Evolutionary conservation across 2,797 vertebrate genomes (phyloP), one percentile per base, ranked within the genome.

Genomic region (Gymnoscopelus braueri): DNA sequence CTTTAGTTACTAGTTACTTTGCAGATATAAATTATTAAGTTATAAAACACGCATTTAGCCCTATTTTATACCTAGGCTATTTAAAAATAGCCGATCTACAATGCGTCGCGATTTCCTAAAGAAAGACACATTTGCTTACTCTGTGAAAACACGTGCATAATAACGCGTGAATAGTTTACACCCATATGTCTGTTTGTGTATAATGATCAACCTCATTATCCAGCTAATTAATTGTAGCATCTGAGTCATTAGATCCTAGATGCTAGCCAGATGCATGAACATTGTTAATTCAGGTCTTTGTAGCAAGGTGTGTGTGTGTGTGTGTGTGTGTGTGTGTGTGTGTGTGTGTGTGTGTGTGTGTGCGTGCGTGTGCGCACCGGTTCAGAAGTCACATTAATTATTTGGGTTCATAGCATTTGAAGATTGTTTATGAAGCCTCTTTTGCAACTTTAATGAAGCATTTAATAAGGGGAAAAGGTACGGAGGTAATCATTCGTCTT

Each of bases 351-450:
- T 12, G 58, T 49, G 19, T 55, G 15, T 60, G 52, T 50, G 49
- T 50, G 11, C 14, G 50, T 51, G 50, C n/a, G 13, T n/a, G 3
- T 68, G 65, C 59, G 67, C 5, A 19, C 51, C 52, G 60, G 23
- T 12, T 50, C 69, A 73, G 69, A 24, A 56, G 69, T 68, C 29
- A 65, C 3, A 8, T 70, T 74, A 66, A 82, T 86, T 68, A 75
- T 14, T 50, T 61, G 62, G 70, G 61, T 72, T 58, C 35, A 55
- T 60, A 69, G 29, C 29, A 52, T 72, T 65, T 48, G 13, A 64
- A 67, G 73, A 63, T 35, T 32, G 51, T 72, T 79, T 74, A 65
- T 66, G 39, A 79, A 60, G 72, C 70, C 60, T 59, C 39, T 2
- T 65, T 49, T 65, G 47, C 63, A 60, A 53, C 48, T 52, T 72